Base-by-base conservation (phyloP, 2,113 vertebrate species). In the Glaucidium brasilianum region DNA sequence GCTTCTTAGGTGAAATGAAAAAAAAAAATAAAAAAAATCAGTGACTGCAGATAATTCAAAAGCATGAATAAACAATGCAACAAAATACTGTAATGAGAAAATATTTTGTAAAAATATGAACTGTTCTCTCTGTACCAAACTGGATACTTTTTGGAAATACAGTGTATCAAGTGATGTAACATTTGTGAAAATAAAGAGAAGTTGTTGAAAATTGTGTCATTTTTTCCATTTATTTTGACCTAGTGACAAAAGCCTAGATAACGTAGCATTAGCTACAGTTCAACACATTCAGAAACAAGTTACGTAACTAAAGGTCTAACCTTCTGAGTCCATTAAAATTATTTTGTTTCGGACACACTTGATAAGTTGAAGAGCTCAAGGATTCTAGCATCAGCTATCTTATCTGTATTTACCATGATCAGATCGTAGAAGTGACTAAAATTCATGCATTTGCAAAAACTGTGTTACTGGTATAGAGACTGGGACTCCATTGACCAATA, bases 151-250 rank as follows among this genome's bases (percentile, higher is more conserved):
- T 45, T 69, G 49, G 30, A 82, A 91, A 92, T 58, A 37, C 35
- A 72, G 53, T 53, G 32, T 78, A 74, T 63, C 37, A 60, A 43
- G 52, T 88, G 56, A 75, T 82, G 47, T 37, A 64, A 75, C 15
- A 37, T 27, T 82, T 64, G 71, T 10, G 21, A 90, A 96, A 97
- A 97, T 97, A 97, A 97, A 97, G 69, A 95, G 64, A 96, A 94
- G 69, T 84, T 69, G 56, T 85, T 85, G 39, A 82, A 94, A 92
- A 84, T 3, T 10, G 58, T 60, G 23, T 4, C 30, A n/a, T 88
- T 63, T 79, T 60, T 73, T 63, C 27, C 7, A 53, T 95, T 97
- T 97, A 96, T 96, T 97, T 89, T 94, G 77, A 81, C 53, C 0
- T 0, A 59, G 34, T 67, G 37, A 95, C 73, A 92, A 82, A 91